Evolutionary conservation across 2,113 vertebrate species (phyloP).

Genomic region (Psephotus haematonotus): DNA sequence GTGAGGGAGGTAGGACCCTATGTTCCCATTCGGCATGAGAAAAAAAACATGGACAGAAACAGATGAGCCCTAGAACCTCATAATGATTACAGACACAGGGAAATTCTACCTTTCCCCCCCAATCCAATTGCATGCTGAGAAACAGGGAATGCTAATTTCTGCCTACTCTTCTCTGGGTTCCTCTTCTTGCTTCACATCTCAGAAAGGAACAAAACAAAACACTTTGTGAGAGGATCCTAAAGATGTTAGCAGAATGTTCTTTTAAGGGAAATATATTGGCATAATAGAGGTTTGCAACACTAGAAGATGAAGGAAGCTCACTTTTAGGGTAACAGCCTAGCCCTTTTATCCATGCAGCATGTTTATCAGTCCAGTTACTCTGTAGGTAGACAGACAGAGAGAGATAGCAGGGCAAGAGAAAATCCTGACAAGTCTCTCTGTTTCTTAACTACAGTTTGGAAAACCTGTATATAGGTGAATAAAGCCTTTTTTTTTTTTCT

Average conservation of each 20-base stretch:
- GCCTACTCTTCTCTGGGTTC: neutral
- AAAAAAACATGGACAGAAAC: neutral
- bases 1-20: constrained; percentile 10
- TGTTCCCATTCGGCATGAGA: neutral
- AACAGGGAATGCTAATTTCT: neutral
- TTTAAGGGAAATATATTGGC: neutral
- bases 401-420: neutral
- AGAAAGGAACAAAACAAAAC: neutral
- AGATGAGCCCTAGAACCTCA: neutral
- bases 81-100: neutral
- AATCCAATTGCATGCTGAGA: neutral
- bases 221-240: neutral
- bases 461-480: neutral
- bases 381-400: neutral
- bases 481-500: neutral
- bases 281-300: neutral
- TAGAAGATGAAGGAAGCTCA: neutral
- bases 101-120: neutral
- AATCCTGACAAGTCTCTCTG: neutral
- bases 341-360: neutral
- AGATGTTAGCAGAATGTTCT: neutral
- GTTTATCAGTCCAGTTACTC: neutral
- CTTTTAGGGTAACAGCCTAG: neutral
- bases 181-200: neutral
- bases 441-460: neutral